Conservation (phyloP, 2,113 vertebrate species). For the Trinectes maculatus region DNA sequence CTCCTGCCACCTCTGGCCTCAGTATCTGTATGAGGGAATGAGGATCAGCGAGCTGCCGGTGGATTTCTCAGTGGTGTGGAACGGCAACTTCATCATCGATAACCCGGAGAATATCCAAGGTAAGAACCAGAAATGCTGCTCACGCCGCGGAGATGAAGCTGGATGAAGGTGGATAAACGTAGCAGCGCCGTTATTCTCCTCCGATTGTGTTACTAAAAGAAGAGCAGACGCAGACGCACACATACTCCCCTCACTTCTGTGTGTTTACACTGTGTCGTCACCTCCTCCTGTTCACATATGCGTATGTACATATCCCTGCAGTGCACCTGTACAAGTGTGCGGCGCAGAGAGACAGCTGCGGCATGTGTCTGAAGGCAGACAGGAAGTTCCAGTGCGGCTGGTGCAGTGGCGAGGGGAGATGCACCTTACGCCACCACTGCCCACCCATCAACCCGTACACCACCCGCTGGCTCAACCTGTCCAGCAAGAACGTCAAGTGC, state of each 20-base stretch:
- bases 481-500: conserved; percentile 92
- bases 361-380: conserved; percentile 94
- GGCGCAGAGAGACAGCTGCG: conserved; percentile 96
- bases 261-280: not conserved
- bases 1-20: conserved; percentile 5
- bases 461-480: conserved; percentile 93
- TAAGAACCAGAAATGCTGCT: conserved; percentile 61
- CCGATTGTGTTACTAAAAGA: too few species aligned
- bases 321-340: conserved; percentile 98
- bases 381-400: conserved; percentile 97
- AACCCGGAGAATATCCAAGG: conserved; percentile 96
- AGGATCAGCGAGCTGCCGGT: conserved; percentile 94
- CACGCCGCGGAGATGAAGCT: conserved; percentile 9
- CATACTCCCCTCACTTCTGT: not conserved
- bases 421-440: conserved; percentile 90
- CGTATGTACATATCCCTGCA: too few species aligned
- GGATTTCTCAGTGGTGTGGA: conserved; percentile 98
- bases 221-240: too few species aligned
- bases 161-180: not conserved
- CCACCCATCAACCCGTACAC: conserved; percentile 76
- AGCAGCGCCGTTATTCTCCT: not conserved
- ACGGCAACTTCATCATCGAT: conserved; percentile 98
- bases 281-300: not conserved
- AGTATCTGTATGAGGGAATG: conserved; percentile 97
- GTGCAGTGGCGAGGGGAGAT: conserved; percentile 90